Evolutionary conservation across 1,140 invertebrate species (phyloP), one percentile per base, ranked within the genome.

Genomic region (Musca vetustissima): DNA sequence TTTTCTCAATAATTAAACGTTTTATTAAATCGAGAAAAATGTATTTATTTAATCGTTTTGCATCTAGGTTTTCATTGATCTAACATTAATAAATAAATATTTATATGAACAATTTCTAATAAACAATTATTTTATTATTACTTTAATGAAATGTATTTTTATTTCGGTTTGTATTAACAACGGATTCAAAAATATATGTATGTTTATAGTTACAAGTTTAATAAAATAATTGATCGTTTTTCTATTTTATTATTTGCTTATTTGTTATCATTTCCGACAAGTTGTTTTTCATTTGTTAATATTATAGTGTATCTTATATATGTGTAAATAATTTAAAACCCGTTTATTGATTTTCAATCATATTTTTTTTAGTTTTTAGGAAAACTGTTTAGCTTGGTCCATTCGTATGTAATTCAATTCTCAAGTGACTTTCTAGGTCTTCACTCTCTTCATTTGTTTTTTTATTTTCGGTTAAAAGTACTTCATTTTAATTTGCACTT

Each of bases 321-420:
- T 3, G 9, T 61, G 24, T 59, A n/a, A 11, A 21, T 61, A 61
- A 36, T 36, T 55, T 24, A 19, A 61, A 61, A 61, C 57, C 57
- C 57, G 28, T 61, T 61, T 17, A 24, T 19, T 49, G 64, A 48
- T 48, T 21, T 53, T 53, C 17, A 53, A 53, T 53, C 19, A 53
- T 13, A 53, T 53, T 53, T 22, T 53, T 53, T 24, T 13, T 28
- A 53, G 19, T 22, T 22, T 17, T 53, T 22, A 53, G 19, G 17
- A 61, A 59, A 61, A 15, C 57, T 36, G 36, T 61, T 32, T 61
- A 36, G 57, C 11, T 66, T 66, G 64, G 64, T 66, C 64, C 64
- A 43, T 66, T 49, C 64, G 64, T 66, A 47, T 9, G 28, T 32
- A 21, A n/a, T 19, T 61, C 57, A 61, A 61, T 32, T 61, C 57